Base-by-base conservation (phyloP, 2,888 invertebrate species). In the Sialis fuliginosa region DNA sequence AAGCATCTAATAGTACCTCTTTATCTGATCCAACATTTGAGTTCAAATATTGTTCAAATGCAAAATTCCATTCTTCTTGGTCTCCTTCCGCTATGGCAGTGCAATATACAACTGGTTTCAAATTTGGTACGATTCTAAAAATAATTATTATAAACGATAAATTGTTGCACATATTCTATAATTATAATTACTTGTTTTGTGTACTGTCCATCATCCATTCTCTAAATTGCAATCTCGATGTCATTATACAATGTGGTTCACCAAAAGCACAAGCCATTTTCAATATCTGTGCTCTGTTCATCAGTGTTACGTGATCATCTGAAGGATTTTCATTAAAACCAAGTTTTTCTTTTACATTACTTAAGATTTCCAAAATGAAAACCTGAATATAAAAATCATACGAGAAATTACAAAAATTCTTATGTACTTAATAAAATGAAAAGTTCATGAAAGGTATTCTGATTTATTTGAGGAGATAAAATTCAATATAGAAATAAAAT, bases 31-130 rank as follows among this genome's bases (percentile, higher is more conserved):
- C 75, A 9, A 74, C 71, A 42, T 65, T 64, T 0, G 68, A 60
- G 6, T 58, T 58, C 42, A 64, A 54, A 56, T 72, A 77, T 49
- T 64, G 60, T 12, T 71, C 62, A 58, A 75, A 77, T 13, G 75
- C 74, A 56, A 77, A 79, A 49, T 79, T 68, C 82, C 82, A 84
- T 60, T 81, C 81, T 6, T 65, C 66, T 52, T 70, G 69, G 1
- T 72, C 72, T 1, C 80, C 81, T 53, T 74, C 68, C 34, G 71
- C 66, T 35, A 82, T 65, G 1, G 77, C 77, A 3, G 74, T 74
- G 55, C 83, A 82, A 58, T 80, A 81, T 34, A 80, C 74, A 6
- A 71, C 68, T 4, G 67, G 62, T 50, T 76, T 73, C 31, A 81
- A 58, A 58, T 79, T 76, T 7, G 77, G 73, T 37, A 74, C 69